Base-by-base conservation (phyloP, 2,888 invertebrate genomes). In the Protula sp. region DNA sequence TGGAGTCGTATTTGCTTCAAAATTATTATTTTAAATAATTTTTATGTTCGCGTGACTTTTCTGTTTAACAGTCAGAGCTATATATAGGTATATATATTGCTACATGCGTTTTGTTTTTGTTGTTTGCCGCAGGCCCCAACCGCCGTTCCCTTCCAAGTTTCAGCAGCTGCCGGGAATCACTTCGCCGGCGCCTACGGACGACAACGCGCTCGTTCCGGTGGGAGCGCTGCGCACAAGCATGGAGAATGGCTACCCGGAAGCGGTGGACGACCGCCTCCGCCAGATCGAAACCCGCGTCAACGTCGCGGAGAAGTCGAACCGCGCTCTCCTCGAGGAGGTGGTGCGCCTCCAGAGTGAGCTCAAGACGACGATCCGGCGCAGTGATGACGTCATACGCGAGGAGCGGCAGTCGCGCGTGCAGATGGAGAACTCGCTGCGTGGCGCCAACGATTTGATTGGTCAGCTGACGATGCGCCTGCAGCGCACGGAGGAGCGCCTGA, bases 241-340 rank as follows among this genome's bases (percentile, higher is more conserved):
- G 48, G 24, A 47, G 29, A 53, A 28, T 4, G 4, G 9, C 5
- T 52, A 53, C 19, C 22, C 55, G 22, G 54, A 38, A 3, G n/a
- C n/a, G n/a, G n/a, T n/a, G n/a, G n/a, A n/a, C n/a, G 59, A 59
- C 3, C 24, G 59, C 1, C 3, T 59, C 9, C 38, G 38, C 38
- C 48, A 74, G 58, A 59, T 80, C 54, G 81, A 81, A 65, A 73
- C 74, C 54, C 70, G 80, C 2, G 64, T 81, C 1, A 70, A 69
- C 14, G 74, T 77, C 29, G 71, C 80, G 0, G 81, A 81, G 63
- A 77, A 77, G 64, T 79, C 79, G 3, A 80, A 80, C 67, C 65
- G 80, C n/a, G 76, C 79, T 19, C 68, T 81, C 2, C 66, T 81
- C 28, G 80, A 80, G 61, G 80, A 81, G 64, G 78, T 80, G 30